Evolutionary conservation across 2,113 vertebrate genomes (phyloP).

Genomic region (Alligator sinensis): DNA sequence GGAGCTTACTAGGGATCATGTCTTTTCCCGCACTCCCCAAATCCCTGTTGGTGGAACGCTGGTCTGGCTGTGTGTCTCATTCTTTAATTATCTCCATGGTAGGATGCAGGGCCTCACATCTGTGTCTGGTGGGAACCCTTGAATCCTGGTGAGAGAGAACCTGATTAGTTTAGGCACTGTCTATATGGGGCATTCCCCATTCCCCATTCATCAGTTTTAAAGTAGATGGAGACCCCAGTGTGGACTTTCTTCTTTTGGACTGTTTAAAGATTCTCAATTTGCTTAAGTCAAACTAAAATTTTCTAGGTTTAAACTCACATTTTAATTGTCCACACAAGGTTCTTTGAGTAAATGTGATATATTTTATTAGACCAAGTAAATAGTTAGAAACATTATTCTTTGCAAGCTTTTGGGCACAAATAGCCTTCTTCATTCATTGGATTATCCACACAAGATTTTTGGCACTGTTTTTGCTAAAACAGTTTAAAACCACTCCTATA

Average conservation of each 20-base stretch:
- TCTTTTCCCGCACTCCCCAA: not conserved
- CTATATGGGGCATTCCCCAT: not conserved
- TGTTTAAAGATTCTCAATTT: not conserved
- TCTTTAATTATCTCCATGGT: not conserved
- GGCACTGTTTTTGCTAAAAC: not conserved
- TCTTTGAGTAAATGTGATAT: too few relatives aligned
- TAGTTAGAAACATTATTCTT: too few relatives aligned
- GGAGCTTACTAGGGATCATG: not conserved
- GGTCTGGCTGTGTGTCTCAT: not conserved
- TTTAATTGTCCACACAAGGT: not conserved
- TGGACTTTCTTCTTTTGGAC: not conserved
- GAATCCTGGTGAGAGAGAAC: not conserved
- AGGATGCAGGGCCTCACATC: slow-evolving; percentile 3
- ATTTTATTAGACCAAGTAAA: too few relatives aligned
- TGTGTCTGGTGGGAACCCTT: not conserved
- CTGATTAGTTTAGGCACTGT: slow-evolving; percentile 28
- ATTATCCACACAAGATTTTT: not conserved
- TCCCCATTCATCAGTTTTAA: not conserved
- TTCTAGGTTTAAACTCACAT: not conserved
- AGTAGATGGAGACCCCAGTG: not conserved
- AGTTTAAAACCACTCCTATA: not conserved
- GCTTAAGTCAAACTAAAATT: not conserved
- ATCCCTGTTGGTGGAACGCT: not conserved
- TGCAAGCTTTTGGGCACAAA: too few relatives aligned
- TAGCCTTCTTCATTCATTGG: too few relatives aligned